phyloP scores from a whole-genome alignment of 2,888 invertebrate species.

The Quadroppia sp. region DNA sequence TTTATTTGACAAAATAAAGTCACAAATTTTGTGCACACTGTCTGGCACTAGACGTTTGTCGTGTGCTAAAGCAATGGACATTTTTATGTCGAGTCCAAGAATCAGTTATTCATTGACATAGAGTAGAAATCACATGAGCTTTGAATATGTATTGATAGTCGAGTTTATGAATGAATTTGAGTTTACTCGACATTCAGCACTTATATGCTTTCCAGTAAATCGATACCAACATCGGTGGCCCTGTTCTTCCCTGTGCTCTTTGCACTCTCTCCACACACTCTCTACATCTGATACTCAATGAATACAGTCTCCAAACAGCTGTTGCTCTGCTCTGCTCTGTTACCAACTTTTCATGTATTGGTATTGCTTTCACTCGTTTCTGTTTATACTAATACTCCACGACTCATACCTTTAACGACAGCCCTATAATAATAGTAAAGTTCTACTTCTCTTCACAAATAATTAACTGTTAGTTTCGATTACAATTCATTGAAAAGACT shows the following conservation, averaged over 20 bases:
- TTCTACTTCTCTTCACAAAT: constrained; percentile 22
- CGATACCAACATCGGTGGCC: constrained; percentile 30
- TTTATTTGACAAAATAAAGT: constrained; percentile 33
- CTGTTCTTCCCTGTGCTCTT: constrained; percentile 9
- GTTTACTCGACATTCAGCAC: constrained; percentile 23
- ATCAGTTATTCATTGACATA: constrained; percentile 32
- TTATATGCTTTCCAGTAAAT: constrained; percentile 4
- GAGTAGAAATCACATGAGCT: not conserved
- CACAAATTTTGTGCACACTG: not conserved
- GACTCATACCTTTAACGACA: not conserved
- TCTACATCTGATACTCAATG: constrained; percentile 34
- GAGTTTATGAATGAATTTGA: constrained; percentile 33
- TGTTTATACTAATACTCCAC: constrained; percentile 34
- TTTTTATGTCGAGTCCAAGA: not conserved
- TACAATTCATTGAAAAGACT: constrained; percentile 31
- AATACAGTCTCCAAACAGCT: constrained; percentile 35
- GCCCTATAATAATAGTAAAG: constrained; percentile 8
- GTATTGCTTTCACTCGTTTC: not conserved
- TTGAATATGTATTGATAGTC: not conserved
- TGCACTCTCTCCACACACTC: not conserved
- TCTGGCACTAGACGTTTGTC: not conserved
- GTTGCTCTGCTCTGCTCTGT: constrained; percentile 20
- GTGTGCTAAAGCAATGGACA: not conserved
- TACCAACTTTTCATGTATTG: not conserved
- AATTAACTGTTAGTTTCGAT: constrained; percentile 34